These are phyloP conservation scores for Felis chaus DNA, from an alignment of 2,113 vertebrate genomes.

Conservation along the genomic window DNA sequence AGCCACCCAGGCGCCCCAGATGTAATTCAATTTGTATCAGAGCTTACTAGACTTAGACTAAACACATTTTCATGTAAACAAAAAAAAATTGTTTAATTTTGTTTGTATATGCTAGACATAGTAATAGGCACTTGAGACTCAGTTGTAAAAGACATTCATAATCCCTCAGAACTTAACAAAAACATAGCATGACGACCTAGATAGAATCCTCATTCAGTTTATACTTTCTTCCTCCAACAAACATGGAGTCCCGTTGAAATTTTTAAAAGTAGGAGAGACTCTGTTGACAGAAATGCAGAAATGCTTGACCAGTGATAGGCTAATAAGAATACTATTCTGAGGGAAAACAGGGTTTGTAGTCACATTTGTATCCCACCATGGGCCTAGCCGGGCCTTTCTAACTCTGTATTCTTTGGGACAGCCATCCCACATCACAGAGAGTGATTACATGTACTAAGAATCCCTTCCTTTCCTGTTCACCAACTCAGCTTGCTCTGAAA, in stretches of 20 bases:
- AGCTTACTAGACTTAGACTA: not conserved
- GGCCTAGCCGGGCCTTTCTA: not conserved
- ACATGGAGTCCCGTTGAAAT: not conserved
- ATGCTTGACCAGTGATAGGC: not conserved
- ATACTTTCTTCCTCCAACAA: not conserved
- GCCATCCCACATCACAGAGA: not conserved
- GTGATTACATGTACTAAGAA: not conserved
- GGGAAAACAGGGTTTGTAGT: not conserved
- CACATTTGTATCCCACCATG: not conserved
- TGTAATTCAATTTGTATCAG: not conserved
- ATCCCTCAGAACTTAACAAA: not conserved
- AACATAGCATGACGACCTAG: not conserved
- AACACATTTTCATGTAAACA: not conserved
- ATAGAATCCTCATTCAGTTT: not conserved
- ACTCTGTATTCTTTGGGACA: not conserved
- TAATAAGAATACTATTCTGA: not conserved
- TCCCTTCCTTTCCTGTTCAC: not conserved
- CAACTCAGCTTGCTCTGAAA: not conserved
- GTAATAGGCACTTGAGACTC: not conserved
- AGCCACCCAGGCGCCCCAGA: no score
- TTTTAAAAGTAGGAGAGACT: not conserved
- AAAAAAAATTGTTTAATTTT: not conserved
- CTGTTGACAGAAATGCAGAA: not conserved
- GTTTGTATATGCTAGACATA: not conserved
- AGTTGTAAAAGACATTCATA: not conserved